A percentile compares a stretch with the other conserved stretches of the same genome.
phyloP scores from a whole-genome alignment of 2,113 vertebrate species.

The Caranx ignobilis region DNA sequence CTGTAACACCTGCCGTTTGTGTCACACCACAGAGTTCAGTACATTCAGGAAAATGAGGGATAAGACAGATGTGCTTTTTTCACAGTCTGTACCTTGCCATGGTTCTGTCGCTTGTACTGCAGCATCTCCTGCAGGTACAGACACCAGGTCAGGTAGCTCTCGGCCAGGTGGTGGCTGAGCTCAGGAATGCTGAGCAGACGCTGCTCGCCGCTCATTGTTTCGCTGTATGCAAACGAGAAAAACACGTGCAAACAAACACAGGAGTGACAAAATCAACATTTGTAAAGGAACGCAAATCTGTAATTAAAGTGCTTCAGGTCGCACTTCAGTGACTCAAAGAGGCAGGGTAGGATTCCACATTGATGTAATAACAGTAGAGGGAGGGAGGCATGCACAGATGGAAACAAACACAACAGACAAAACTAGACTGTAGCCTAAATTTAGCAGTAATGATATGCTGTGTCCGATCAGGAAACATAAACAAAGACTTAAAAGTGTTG shows the following conservation, averaged over 20 bases:
- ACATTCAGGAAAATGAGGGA: not conserved
- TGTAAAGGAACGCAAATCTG: not conserved
- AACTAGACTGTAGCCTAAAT: not conserved
- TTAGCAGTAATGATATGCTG: not conserved
- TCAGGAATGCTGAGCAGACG: constrained; percentile 93
- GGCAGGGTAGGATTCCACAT: not conserved
- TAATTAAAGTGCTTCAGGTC: constrained; percentile 6
- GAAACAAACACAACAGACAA: not conserved
- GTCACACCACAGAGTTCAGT: not conserved
- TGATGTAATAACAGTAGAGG: not conserved
- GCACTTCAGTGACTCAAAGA: not conserved
- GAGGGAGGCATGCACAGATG: not conserved
- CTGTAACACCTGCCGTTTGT: not conserved
- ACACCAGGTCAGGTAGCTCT: constrained; percentile 95
- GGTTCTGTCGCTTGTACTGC: constrained; percentile 95
- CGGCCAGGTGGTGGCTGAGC: constrained; percentile 95
- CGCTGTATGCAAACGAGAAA: constrained; percentile 79
- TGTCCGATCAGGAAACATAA: not conserved
- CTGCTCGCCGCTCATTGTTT: constrained; percentile 87
- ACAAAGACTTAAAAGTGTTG: not conserved
- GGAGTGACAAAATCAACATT: constrained; percentile 4
- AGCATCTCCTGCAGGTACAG: constrained; percentile 94
- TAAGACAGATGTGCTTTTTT: not conserved
- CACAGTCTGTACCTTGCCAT: constrained; percentile 87
- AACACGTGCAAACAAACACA: not conserved